Base-by-base conservation (phyloP, 2,113 vertebrate species). In the Ptyas mucosa region DNA sequence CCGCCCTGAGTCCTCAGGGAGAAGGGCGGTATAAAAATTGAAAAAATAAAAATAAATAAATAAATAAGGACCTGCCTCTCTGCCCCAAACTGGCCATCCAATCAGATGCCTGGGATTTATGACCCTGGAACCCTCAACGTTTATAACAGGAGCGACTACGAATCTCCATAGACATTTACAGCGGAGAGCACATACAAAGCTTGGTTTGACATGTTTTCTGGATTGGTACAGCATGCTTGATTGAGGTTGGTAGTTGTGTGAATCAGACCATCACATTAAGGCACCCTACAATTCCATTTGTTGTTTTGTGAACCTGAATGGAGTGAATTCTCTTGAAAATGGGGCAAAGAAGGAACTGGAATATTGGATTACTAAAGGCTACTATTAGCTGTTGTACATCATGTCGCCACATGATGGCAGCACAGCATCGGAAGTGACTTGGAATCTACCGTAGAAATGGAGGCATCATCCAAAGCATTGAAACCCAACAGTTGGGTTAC, bases 381-480 rank as follows among this genome's bases (percentile, higher is more conserved):
- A 23, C 20, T 46, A 75, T 43, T 8, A 5, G 5, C 5, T 64
- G 93, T 91, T 91, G 21, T 29, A 86, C 94, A 34, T 1, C 10
- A 88, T 92, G 23, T 0, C 81, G 91, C 97, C 97, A 96, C 97
- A 91, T 15, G 97, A 94, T 95, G 96, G 95, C 94, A 95, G 96
- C 96, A 96, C 94, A 97, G 94, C 94, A 95, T 92, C 0, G 26
- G 49, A 87, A 96, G 96, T 90, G 29, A 57, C 20, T 15, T 18
- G 11, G 24, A 14, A 0, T 20, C 26, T 5, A 11, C 21, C 21
- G 0, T 7, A 2, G 75, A 55, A 53, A 23, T 88, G 52, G 11
- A 88, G 10, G 24, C 54, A 4, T 46, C 81, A 10, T 43, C 52
- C 46, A 49, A 21, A 39, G 8, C 49, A 2, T 43, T 53, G 57